A percentile compares a stretch with the other conserved stretches of the same genome.
phyloP scores from a whole-genome alignment of 1,140 invertebrate genomes.

The Hyles euphorbiae region DNA sequence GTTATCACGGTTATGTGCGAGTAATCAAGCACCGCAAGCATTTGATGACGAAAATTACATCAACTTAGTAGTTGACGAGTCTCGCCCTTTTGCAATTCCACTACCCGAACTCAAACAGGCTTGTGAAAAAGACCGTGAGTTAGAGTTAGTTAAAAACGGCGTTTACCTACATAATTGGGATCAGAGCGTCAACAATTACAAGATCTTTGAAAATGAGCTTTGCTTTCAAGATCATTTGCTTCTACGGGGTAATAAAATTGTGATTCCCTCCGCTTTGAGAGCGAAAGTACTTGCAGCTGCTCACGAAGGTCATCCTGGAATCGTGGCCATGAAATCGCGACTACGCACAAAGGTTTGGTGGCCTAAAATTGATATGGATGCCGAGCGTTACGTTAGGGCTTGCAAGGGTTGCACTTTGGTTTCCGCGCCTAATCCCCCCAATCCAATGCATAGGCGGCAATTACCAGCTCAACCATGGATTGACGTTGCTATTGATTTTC shows the following conservation, averaged over 20 bases:
- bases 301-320: slow-evolving; percentile 72
- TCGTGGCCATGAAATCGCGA: slow-evolving; percentile 55
- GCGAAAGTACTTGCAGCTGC: slow-evolving; percentile 33
- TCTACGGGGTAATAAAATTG: slow-evolving; percentile 19
- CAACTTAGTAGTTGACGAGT: slow-evolving; percentile 21
- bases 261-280: slow-evolving; percentile 35
- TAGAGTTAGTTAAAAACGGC: slow-evolving; percentile 22
- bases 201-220: slow-evolving; percentile 24
- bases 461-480: slow-evolving; percentile 19
- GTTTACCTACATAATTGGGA: slow-evolving; percentile 23
- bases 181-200: slow-evolving; percentile 19
- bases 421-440: slow-evolving; percentile 11
- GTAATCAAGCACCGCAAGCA: not conserved
- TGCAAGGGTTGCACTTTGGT: slow-evolving; percentile 62
- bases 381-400: slow-evolving; percentile 48
- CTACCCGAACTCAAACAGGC: slow-evolving; percentile 11
- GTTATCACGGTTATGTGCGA: slow-evolving; percentile 16
- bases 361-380: slow-evolving; percentile 65
- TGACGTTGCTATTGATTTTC: slow-evolving; percentile 21
- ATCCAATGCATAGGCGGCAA: slow-evolving; percentile 21
- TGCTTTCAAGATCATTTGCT: slow-evolving; percentile 26
- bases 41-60: slow-evolving; percentile 22
- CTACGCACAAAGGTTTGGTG: slow-evolving; percentile 34
- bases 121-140: slow-evolving; percentile 17
- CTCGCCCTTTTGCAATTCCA: slow-evolving; percentile 15